Evolutionary conservation across 2,113 vertebrate genomes (phyloP).

Genomic region (human (Homo sapiens)): GRCh38 chr15:96071501-96072000

Average conservation of each 20-base stretch:
- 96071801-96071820: not conserved
- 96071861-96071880: not conserved
- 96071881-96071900: not conserved
- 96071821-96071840: too few relatives aligned
- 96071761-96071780: not conserved
- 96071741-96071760: not conserved
- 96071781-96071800: not conserved
- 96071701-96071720: not conserved
- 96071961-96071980: not conserved
- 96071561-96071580: not conserved
- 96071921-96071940: not conserved
- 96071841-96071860: not conserved
- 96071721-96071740: not conserved
- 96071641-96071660: not conserved
- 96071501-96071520: not conserved
- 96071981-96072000: not conserved
- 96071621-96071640: not conserved
- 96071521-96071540: not conserved
- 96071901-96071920: not conserved
- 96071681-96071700: not conserved
- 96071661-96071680: too few relatives aligned
- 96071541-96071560: accelerated
- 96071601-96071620: not conserved
- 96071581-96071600: not conserved
- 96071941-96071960: not conserved